phyloP scores from a whole-genome alignment of 2,888 invertebrate species.

The Agonopterix arenella region DNA sequence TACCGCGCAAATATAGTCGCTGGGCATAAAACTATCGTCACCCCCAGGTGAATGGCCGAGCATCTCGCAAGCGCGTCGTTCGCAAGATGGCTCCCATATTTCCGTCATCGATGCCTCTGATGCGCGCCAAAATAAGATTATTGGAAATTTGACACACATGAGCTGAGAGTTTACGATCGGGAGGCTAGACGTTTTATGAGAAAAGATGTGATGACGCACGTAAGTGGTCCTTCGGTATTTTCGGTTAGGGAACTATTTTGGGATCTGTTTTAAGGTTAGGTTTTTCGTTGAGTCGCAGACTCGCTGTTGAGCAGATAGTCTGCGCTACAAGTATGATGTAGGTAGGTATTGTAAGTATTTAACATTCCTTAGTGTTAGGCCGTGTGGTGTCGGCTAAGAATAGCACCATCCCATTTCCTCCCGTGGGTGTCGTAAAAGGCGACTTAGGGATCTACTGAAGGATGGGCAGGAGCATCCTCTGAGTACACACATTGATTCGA shows the following conservation, averaged over 20 bases:
- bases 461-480: too few species aligned
- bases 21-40: conserved; percentile 64
- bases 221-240: conserved; percentile 58
- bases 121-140: conserved; percentile 76
- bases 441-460: too few species aligned
- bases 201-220: conserved; percentile 59
- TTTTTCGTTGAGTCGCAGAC: too few species aligned
- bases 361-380: too few species aligned
- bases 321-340: too few species aligned
- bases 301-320: too few species aligned
- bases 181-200: conserved; percentile 44
- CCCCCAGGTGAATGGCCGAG: conserved; percentile 70
- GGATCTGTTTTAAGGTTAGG: not conserved
- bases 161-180: conserved; percentile 54
- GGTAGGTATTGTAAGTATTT: too few species aligned
- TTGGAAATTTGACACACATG: conserved; percentile 71
- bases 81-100: conserved; percentile 67
- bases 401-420: too few species aligned
- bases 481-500: too few species aligned
- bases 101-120: conserved; percentile 68
- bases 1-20: conserved; percentile 51
- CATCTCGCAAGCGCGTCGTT: conserved; percentile 36
- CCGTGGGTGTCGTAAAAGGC: too few species aligned
- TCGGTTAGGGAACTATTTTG: conserved; percentile 40
- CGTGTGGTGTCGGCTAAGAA: too few species aligned